These are phyloP conservation scores for Myripristis murdjan DNA, from an alignment of 2,797 vertebrate species.

Conservation along the genomic window DNA sequence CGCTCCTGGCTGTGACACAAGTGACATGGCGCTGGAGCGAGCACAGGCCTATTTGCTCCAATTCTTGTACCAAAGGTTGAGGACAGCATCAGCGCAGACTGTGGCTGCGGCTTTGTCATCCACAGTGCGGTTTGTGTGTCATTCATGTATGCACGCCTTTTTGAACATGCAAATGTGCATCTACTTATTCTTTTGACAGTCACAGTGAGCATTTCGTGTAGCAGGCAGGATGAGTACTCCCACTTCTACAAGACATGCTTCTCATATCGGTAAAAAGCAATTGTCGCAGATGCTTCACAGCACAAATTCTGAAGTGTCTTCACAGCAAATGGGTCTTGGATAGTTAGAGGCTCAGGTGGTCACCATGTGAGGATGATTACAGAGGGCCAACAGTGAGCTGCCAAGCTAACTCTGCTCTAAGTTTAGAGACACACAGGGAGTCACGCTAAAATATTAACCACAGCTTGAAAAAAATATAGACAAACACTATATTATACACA, in stretches of 20 bases:
- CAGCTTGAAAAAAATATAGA: conserved; percentile 21
- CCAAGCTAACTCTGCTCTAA: conserved; percentile 36
- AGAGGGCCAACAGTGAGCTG: conserved; percentile 37
- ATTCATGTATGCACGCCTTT: conserved; percentile 3
- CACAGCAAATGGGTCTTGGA: conserved; percentile 27
- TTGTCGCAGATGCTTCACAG: conserved; percentile 34
- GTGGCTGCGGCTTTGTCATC: conserved; percentile 22
- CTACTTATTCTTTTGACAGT: conserved; percentile 3
- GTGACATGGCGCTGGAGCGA: conserved; percentile 45
- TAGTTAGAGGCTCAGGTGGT: conserved; percentile 67
- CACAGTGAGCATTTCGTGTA: conserved; percentile 4
- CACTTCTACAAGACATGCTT: conserved; percentile 23
- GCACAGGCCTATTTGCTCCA: conserved; percentile 48
- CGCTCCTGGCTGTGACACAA: conserved; percentile 62
- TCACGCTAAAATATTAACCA: conserved; percentile 39
- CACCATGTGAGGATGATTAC: conserved; percentile 59
- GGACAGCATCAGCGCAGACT: conserved; percentile 2
- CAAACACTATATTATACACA: too few species aligned
- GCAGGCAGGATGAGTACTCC: not conserved
- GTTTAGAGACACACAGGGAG: conserved; percentile 31
- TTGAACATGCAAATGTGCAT: conserved; percentile 21
- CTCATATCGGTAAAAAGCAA: conserved; percentile 15
- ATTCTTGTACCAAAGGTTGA: conserved; percentile 36
- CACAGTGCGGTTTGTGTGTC: conserved; percentile 24
- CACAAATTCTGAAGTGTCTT: conserved; percentile 31